Percentiles rank a stretch among this genome's conserved stretches.
Conservation (phyloP, 2,797 vertebrate species). For the Lepidocolaptes lacrymiger region DNA sequence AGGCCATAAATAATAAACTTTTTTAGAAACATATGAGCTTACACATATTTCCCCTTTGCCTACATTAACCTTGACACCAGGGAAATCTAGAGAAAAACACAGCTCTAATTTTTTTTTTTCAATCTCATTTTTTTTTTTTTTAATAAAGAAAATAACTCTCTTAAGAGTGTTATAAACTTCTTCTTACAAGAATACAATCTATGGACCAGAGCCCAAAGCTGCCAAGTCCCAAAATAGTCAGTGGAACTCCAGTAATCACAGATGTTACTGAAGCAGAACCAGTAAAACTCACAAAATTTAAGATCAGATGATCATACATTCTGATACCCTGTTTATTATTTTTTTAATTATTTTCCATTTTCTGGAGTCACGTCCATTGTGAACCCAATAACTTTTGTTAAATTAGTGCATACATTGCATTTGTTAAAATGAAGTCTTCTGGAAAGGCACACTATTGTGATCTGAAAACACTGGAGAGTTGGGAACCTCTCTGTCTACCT, state of each 20-base stretch:
- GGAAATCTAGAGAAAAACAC: not conserved
- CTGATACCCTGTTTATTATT: not conserved
- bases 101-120: not conserved
- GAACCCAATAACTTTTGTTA: not conserved
- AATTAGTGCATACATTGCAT: not conserved
- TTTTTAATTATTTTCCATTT: not conserved
- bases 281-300: not conserved
- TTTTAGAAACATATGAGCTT: not conserved
- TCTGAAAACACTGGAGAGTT: not conserved
- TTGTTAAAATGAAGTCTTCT: not conserved
- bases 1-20: slow-evolving; percentile 9
- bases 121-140: not conserved
- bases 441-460: not conserved
- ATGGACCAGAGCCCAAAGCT: not conserved
- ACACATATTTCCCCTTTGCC: not conserved
- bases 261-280: not conserved
- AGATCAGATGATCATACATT: not conserved
- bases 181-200: not conserved
- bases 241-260: not conserved
- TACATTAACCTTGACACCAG: not conserved
- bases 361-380: not conserved
- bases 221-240: not conserved
- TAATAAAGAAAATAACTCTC: not conserved
- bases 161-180: not conserved
- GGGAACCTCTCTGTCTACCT: not conserved